A percentile compares a stretch with the other conserved stretches of the same genome.
phyloP scores from a whole-genome alignment of 1,140 invertebrate species.

The Habropoda laboriosa region DNA sequence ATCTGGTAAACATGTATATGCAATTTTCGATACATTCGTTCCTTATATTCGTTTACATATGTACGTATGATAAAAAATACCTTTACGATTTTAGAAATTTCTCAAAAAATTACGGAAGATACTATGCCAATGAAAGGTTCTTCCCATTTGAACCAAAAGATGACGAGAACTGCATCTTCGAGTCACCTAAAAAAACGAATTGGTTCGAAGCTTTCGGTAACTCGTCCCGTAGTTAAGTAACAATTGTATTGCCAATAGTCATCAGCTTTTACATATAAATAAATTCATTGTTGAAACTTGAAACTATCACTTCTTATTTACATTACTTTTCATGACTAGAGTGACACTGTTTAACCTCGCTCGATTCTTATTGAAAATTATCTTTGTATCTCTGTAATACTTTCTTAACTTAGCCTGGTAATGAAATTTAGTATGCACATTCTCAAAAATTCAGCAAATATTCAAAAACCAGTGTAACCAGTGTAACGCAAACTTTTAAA shows the following conservation, averaged over 20 bases:
- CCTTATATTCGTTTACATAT: neutral
- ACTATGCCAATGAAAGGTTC: neutral
- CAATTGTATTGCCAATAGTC: neutral
- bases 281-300: too few species aligned
- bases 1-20: neutral
- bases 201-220: conserved; percentile 52
- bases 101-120: neutral
- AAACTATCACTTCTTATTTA: too few species aligned
- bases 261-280: too few species aligned
- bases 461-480: too few species aligned
- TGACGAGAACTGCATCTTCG: neutral
- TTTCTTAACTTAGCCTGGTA: too few species aligned
- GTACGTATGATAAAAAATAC: neutral
- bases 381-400: too few species aligned
- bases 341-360: too few species aligned
- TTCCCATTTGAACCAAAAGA: neutral
- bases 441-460: too few species aligned
- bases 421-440: too few species aligned
- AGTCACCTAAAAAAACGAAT: conserved; percentile 46
- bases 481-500: too few species aligned
- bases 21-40: neutral
- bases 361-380: too few species aligned
- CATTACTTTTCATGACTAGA: too few species aligned
- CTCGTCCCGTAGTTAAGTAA: conserved; percentile 20
- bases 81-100: conserved; percentile 6